Conservation (phyloP, 2,888 invertebrate species). For the Lasiommata megera region DNA sequence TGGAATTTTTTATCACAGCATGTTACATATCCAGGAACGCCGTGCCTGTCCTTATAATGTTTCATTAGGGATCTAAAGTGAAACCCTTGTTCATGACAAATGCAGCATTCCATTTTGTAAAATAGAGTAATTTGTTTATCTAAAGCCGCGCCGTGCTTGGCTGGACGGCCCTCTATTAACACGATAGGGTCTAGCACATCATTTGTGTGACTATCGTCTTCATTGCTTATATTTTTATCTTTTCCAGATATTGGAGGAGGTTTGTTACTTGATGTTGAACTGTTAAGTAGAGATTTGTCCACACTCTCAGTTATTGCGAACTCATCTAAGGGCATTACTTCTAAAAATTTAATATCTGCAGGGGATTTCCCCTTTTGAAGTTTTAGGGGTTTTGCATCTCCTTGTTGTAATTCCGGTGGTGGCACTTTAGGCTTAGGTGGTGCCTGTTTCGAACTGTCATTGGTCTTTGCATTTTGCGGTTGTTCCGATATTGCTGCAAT, state of each 20-base stretch:
- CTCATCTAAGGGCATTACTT: conserved; percentile 70
- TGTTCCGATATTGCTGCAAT: conserved; percentile 46
- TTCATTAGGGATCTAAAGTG: conserved; percentile 71
- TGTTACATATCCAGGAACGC: conserved; percentile 72
- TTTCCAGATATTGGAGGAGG: conserved; percentile 29
- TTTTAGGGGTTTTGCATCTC: conserved; percentile 51
- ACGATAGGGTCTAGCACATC: conserved; percentile 61
- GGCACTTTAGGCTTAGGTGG: conserved; percentile 35
- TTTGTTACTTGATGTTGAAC: conserved; percentile 36
- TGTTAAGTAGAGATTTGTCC: conserved; percentile 56
- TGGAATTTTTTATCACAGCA: conserved; percentile 76
- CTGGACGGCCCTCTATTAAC: conserved; percentile 65
- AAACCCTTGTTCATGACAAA: conserved; percentile 69
- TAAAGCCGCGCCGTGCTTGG: conserved; percentile 63
- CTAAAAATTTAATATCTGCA: conserved; percentile 61
- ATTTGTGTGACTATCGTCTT: conserved; percentile 38
- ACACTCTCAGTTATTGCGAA: conserved; percentile 61
- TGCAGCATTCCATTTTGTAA: conserved; percentile 76
- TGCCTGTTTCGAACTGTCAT: conserved; percentile 36
- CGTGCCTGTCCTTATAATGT: conserved; percentile 74
- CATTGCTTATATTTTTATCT: conserved; percentile 31
- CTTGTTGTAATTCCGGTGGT: conserved; percentile 55
- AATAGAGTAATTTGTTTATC: conserved; percentile 72
- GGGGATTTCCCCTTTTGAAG: conserved; percentile 54
- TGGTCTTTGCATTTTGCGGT: conserved; percentile 23